Conservation (phyloP, 2,888 invertebrate genomes). For the Phaedon cochleariae region DNA sequence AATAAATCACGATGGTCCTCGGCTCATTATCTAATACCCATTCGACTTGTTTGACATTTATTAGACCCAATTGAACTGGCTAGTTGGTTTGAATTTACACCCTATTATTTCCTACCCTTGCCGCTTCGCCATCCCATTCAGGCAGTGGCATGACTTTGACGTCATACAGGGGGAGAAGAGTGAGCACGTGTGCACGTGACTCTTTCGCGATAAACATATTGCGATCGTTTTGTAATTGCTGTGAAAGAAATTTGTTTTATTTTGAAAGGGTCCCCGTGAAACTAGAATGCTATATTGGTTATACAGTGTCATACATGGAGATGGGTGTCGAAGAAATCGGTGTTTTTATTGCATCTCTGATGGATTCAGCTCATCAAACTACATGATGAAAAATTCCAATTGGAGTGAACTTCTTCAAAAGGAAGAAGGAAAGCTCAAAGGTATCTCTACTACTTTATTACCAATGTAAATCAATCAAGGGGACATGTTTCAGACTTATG, state of each 20-base stretch:
- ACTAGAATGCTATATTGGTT: not conserved
- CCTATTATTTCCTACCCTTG: constrained; percentile 19
- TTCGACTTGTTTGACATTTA: constrained; percentile 39
- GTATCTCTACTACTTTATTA: too few relatives aligned
- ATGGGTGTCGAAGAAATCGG: too few relatives aligned
- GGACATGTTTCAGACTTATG: too few relatives aligned
- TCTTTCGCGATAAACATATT: not conserved
- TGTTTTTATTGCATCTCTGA: too few relatives aligned
- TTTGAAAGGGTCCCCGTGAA: not conserved
- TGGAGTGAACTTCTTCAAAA: too few relatives aligned
- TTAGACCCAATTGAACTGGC: constrained; percentile 36
- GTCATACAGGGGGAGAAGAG: not conserved
- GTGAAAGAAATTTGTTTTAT: not conserved
- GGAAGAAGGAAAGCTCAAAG: too few relatives aligned
- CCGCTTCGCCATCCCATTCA: not conserved
- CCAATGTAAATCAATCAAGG: too few relatives aligned
- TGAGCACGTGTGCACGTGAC: not conserved
- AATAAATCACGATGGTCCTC: constrained; percentile 32
- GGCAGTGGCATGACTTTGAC: not conserved
- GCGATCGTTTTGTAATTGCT: constrained; percentile 1
- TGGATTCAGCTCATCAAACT: too few relatives aligned
- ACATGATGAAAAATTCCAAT: too few relatives aligned
- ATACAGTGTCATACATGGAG: too few relatives aligned
- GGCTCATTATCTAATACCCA: constrained; percentile 36
- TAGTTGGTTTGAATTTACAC: constrained; percentile 37